Percentiles rank a stretch among this genome's conserved stretches.
Conservation (phyloP, 2,113 vertebrate genomes). For the Dinomys branickii region DNA sequence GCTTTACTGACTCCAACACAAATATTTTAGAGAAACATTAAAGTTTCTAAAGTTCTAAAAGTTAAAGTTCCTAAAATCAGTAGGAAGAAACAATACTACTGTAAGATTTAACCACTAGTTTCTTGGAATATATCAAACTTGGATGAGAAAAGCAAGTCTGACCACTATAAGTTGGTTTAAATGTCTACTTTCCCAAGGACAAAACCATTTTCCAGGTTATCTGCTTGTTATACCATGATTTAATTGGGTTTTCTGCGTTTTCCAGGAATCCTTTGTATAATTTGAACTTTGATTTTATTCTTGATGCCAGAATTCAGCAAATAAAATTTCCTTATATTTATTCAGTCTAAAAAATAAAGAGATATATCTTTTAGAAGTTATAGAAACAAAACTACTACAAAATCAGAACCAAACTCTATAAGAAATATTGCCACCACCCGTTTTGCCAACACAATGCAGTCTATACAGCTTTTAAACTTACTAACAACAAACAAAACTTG, state of each 20-base stretch:
- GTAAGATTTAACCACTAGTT: not conserved
- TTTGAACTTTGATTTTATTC: not conserved
- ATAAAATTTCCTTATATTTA: not conserved
- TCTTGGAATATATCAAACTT: not conserved
- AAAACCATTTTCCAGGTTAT: conserved; percentile 6
- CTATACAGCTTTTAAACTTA: not conserved
- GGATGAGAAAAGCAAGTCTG: not conserved
- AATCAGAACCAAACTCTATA: not conserved
- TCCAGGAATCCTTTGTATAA: not conserved
- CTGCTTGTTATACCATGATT: not conserved
- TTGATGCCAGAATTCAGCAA: not conserved
- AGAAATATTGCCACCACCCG: not conserved
- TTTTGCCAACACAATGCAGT: not conserved
- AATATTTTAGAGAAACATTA: conserved; percentile 45
- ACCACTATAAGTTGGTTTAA: not conserved
- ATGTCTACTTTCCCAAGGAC: not conserved
- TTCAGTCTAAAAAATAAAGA: not conserved
- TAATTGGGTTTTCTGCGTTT: not conserved
- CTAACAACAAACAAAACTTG: not conserved
- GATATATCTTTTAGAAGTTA: not conserved
- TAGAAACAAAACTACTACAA: conserved; percentile 30
- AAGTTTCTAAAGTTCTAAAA: conserved; percentile 39
- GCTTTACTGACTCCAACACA: conserved; percentile 3
- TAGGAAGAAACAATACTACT: not conserved
- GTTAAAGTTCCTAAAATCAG: not conserved